Percentiles rank a stretch among this genome's conserved stretches.
phyloP scores from a whole-genome alignment of 1,140 invertebrate genomes.

The Ladona fulva region DNA sequence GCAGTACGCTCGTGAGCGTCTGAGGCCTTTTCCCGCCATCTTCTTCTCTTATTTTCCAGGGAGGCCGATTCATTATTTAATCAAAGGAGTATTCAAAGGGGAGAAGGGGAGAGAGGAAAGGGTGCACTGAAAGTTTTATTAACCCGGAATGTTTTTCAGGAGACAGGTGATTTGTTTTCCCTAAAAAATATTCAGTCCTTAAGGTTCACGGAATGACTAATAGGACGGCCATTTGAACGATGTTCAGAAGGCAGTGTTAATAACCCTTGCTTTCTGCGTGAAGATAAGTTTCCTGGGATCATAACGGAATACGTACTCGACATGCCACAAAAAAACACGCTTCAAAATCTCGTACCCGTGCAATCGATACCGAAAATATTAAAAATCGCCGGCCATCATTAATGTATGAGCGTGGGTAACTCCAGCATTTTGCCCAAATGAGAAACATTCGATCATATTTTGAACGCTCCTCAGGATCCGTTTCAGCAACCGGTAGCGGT shows the following conservation, averaged over 20 bases:
- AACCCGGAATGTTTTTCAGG: neutral
- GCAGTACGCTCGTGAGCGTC: neutral
- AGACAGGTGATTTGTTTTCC: neutral
- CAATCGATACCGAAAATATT: too few species aligned
- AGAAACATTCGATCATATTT: too few species aligned
- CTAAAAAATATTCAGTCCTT: neutral
- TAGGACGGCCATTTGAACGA: neutral
- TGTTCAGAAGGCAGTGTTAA: neutral
- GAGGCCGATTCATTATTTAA: slow-evolving; percentile 1
- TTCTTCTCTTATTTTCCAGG: neutral
- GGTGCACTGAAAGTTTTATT: slow-evolving; percentile 10
- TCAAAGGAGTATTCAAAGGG: neutral
- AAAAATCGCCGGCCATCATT: too few species aligned
- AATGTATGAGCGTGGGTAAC: too few species aligned
- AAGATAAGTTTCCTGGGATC: neutral
- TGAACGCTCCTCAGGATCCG: too few species aligned
- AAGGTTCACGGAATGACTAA: neutral
- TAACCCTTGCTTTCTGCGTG: neutral
- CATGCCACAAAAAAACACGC: too few species aligned
- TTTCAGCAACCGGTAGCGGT: too few species aligned
- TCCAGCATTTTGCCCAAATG: too few species aligned
- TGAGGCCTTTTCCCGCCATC: neutral
- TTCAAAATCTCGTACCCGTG: too few species aligned
- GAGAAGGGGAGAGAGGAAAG: neutral
- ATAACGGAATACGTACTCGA: neutral